Evolutionary conservation across 1,140 invertebrate species (phyloP).

Genomic region (Limonius californicus): DNA sequence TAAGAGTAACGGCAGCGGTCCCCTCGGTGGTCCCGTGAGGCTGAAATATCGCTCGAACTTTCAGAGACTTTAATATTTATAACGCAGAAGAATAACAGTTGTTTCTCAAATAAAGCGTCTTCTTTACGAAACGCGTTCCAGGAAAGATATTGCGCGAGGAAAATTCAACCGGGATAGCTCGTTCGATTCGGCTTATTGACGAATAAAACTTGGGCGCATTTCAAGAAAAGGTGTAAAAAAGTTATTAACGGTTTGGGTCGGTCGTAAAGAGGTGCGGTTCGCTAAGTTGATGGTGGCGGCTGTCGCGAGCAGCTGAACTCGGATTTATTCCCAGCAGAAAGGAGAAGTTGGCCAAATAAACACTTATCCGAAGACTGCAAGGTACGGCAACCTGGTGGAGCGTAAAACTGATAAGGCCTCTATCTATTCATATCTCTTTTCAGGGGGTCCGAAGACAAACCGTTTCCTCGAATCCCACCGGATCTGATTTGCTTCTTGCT

Average conservation of each 20-base stretch:
- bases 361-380: not conserved
- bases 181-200: not conserved
- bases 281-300: slow-evolving; percentile 4
- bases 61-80: too few relatives aligned
- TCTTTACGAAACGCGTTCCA: too few relatives aligned
- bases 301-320: slow-evolving; percentile 6
- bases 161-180: too few relatives aligned
- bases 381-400: not conserved
- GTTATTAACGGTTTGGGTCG: slow-evolving; percentile 9
- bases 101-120: too few relatives aligned
- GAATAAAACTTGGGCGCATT: slow-evolving; percentile 2
- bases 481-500: too few relatives aligned
- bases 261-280: slow-evolving; percentile 13
- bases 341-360: slow-evolving; percentile 5
- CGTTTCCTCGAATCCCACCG: too few relatives aligned
- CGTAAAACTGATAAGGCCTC: not conserved
- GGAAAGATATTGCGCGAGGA: too few relatives aligned
- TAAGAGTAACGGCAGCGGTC: too few relatives aligned
- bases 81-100: too few relatives aligned
- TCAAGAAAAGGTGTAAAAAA: slow-evolving; percentile 6
- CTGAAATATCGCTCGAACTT: too few relatives aligned
- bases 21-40: too few relatives aligned
- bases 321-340: slow-evolving; percentile 1
- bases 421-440: slow-evolving; percentile 12
- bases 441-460: too few relatives aligned